A percentile compares a stretch with the other conserved stretches of the same genome.
Conservation (phyloP, 2,797 vertebrate species). For the Echeneis naucrates region DNA sequence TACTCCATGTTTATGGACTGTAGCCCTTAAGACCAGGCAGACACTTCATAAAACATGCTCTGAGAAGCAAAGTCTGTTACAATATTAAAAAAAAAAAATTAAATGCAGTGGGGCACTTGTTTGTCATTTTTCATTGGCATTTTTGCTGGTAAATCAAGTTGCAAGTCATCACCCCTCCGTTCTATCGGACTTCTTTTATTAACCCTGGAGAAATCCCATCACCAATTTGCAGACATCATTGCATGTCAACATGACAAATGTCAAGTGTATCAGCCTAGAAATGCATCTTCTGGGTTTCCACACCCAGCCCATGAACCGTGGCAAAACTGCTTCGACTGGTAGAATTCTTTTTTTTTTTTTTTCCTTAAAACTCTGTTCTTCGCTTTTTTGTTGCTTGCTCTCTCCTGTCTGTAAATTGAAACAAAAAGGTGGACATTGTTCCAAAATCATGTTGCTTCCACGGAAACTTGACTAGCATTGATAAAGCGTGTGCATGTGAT, state of each 20-base stretch:
- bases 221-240: constrained; percentile 68
- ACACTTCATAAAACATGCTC: constrained; percentile 53
- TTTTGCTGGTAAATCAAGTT: constrained; percentile 80
- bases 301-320: constrained; percentile 51
- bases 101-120: constrained; percentile 69
- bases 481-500: constrained; percentile 75
- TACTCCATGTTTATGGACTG: constrained; percentile 72
- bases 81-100: constrained; percentile 54
- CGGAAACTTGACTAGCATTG: constrained; percentile 66
- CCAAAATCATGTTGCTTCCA: constrained; percentile 77
- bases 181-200: constrained; percentile 79
- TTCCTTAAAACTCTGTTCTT: constrained; percentile 47
- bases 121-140: constrained; percentile 62
- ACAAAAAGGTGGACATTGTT: constrained; percentile 62
- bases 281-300: constrained; percentile 39
- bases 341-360: constrained; percentile 27
- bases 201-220: constrained; percentile 64
- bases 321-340: constrained; percentile 59
- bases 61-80: constrained; percentile 50
- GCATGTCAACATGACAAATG: constrained; percentile 68
- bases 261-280: constrained; percentile 45
- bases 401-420: constrained; percentile 68
- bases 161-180: constrained; percentile 66
- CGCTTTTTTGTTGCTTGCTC: constrained; percentile 63
- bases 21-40: constrained; percentile 61